phyloP scores from a whole-genome alignment of 1,140 invertebrate species.

The Aphaenogaster rudis region DNA sequence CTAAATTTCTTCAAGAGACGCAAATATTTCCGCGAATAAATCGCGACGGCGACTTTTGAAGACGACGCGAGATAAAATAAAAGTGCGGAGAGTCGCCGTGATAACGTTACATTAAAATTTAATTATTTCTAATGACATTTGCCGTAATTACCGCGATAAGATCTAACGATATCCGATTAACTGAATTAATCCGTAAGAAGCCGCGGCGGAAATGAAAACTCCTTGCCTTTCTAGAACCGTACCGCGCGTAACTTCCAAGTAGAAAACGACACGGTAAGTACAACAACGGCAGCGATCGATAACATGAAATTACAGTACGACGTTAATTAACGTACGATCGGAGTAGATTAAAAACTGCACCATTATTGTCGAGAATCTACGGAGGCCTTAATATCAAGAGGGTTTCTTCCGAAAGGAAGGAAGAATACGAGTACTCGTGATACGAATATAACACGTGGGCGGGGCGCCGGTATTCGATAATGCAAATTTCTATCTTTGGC shows the following conservation, averaged over 20 bases:
- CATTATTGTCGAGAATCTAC: neutral
- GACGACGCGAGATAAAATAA: neutral
- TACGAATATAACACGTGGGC: constrained; percentile 37
- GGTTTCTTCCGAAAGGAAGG: neutral
- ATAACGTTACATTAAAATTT: constrained; percentile 8
- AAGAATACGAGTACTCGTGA: neutral
- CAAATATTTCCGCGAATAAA: neutral
- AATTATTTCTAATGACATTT: constrained; percentile 10
- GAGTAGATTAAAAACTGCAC: constrained; percentile 27
- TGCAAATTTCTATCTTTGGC: constrained; percentile 55
- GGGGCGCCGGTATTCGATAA: constrained; percentile 15
- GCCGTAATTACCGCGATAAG: constrained; percentile 10
- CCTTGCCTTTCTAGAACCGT: constrained; percentile 2
- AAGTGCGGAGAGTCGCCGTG: neutral
- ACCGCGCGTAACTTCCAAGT: neutral
- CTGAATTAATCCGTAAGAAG: constrained; percentile 1
- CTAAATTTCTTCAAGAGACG: neutral
- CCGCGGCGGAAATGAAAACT: neutral
- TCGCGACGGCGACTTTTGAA: neutral
- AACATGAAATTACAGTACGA: neutral
- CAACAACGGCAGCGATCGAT: constrained; percentile 30
- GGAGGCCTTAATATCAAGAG: neutral
- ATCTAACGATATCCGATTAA: constrained; percentile 17
- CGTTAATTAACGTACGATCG: constrained; percentile 36
- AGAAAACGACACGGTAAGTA: neutral